Conservation (phyloP, 2,797 vertebrate species). For the Threskiornis aethiopicus region DNA sequence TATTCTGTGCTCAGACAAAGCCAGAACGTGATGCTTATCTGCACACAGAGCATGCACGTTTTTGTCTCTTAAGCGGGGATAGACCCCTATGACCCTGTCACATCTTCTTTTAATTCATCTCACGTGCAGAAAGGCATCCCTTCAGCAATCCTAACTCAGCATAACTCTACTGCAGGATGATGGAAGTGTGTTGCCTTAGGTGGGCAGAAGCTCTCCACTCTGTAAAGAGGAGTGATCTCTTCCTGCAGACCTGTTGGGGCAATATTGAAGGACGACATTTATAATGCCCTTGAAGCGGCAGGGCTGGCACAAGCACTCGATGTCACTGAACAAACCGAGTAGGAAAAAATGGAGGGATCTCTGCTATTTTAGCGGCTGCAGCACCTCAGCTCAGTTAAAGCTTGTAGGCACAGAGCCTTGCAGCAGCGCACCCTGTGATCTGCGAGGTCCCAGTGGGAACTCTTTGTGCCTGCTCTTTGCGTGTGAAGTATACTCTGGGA, state of each 20-base stretch:
- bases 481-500: neutral
- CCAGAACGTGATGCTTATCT: neutral
- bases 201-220: neutral
- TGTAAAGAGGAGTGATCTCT: neutral
- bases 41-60: neutral
- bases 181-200: neutral
- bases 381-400: neutral
- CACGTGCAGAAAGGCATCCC: neutral
- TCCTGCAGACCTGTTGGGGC: neutral
- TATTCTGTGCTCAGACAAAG: neutral
- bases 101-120: neutral
- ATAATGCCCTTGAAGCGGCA: neutral
- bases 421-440: neutral
- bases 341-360: neutral
- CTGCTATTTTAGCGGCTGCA: neutral
- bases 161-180: neutral
- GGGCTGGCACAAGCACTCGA: neutral
- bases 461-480: neutral
- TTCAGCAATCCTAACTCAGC: neutral
- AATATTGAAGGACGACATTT: neutral
- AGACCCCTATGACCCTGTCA: neutral
- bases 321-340: neutral
- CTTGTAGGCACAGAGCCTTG: neutral
- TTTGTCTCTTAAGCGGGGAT: neutral
- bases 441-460: fast-evolving